Evolutionary conservation across 1,140 invertebrate species (phyloP).

Genomic region (Ips typographus): DNA sequence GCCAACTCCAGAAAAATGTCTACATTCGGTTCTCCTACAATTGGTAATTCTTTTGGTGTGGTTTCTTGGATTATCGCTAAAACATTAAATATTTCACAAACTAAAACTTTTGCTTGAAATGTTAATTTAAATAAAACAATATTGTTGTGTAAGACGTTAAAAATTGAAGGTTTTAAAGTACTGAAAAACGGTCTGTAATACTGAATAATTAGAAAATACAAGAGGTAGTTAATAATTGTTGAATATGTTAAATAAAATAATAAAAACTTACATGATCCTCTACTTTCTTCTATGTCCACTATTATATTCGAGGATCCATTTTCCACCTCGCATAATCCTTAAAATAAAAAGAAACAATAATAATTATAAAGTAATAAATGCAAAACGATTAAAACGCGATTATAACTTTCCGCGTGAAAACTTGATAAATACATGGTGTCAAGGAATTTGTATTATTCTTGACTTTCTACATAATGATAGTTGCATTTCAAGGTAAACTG

Average conservation of each 20-base stretch:
- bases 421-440: too few species aligned
- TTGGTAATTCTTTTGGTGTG: constrained; percentile 74
- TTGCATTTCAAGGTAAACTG: too few species aligned
- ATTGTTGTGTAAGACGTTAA: too few species aligned
- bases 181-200: neutral
- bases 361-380: too few species aligned
- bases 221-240: neutral
- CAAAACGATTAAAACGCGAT: too few species aligned
- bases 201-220: neutral
- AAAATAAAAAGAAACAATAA: constrained; percentile 45
- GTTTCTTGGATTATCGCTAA: constrained; percentile 81
- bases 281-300: constrained; percentile 85
- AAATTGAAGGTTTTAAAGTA: neutral
- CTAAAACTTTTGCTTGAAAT: neutral
- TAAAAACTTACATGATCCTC: constrained; percentile 74
- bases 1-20: constrained; percentile 77
- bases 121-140: too few species aligned
- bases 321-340: constrained; percentile 80
- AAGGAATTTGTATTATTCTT: too few species aligned
- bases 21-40: constrained; percentile 76
- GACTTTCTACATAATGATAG: too few species aligned
- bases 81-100: constrained; percentile 42
- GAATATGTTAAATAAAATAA: neutral
- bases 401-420: too few species aligned
- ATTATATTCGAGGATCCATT: constrained; percentile 85